Percentiles rank a stretch among this genome's conserved stretches.
These are phyloP conservation scores for Adineta ricciae DNA, from an alignment of 2,888 invertebrate genomes.

Conservation along the genomic window DNA sequence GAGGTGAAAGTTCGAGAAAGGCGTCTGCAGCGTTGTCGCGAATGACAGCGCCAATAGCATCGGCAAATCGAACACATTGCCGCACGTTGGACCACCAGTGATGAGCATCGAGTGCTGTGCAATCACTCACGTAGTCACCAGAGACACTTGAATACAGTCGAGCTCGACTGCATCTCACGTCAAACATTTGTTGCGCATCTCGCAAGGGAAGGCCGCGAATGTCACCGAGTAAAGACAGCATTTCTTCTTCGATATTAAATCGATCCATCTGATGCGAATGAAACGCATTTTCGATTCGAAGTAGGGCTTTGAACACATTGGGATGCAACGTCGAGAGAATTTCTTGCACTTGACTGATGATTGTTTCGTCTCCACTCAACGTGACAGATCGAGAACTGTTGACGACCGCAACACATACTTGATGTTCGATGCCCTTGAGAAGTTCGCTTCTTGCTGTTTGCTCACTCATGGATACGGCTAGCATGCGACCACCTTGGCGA, in stretches of 20 bases:
- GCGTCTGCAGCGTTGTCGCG: neutral
- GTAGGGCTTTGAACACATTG: neutral
- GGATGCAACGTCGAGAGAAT: constrained; percentile 27
- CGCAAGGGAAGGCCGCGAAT: neutral
- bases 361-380: constrained; percentile 31
- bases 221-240: neutral
- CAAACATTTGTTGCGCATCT: neutral
- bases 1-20: neutral
- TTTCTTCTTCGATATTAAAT: neutral
- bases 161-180: too few species aligned
- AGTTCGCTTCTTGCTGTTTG: neutral
- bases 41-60: neutral
- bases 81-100: neutral
- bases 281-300: neutral
- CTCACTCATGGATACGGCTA: neutral
- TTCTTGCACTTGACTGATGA: constrained; percentile 2
- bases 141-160: neutral
- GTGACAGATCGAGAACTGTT: constrained; percentile 35
- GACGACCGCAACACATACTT: constrained; percentile 31
- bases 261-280: neutral
- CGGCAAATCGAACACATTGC: neutral
- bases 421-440: neutral
- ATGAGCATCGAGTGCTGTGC: neutral
- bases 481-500: neutral
- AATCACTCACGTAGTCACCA: neutral